Percentiles rank a stretch among this genome's conserved stretches.
Conservation (phyloP, 2,888 invertebrate species). For the Drosophila anomalata region DNA sequence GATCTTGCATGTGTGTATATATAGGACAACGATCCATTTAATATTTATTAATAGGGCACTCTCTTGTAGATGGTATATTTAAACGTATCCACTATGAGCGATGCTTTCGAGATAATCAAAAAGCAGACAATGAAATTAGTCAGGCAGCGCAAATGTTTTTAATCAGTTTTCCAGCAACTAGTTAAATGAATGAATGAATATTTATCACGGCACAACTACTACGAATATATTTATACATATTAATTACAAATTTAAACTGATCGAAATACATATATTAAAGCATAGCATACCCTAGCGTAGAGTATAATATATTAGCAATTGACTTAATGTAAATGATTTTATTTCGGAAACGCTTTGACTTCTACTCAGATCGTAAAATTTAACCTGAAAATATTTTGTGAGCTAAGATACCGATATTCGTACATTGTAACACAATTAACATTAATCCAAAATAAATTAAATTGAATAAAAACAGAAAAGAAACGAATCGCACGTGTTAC, state of each 20-base stretch:
- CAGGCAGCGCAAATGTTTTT: constrained; percentile 54
- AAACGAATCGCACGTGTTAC: constrained; percentile 66
- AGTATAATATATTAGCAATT: constrained; percentile 46
- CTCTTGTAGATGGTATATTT: constrained; percentile 34
- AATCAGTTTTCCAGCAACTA: constrained; percentile 58
- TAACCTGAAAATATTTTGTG: constrained; percentile 49
- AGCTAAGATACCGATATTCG: constrained; percentile 53
- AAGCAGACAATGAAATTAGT: constrained; percentile 69
- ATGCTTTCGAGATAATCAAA: constrained; percentile 72
- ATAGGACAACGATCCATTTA: constrained; percentile 31
- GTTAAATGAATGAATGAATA: constrained; percentile 65
- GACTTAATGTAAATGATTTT: constrained; percentile 46
- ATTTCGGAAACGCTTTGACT: constrained; percentile 59
- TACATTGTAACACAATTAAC: constrained; percentile 44
- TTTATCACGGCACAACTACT: constrained; percentile 44
- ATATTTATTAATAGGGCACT: constrained; percentile 56
- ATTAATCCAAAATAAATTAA: constrained; percentile 63
- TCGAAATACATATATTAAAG: constrained; percentile 34
- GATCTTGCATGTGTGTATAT: constrained; percentile 39
- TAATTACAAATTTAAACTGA: constrained; percentile 28
- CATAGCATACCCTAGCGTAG: constrained; percentile 35
- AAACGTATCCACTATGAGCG: constrained; percentile 49
- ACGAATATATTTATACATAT: constrained; percentile 31
- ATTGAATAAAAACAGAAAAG: constrained; percentile 53
- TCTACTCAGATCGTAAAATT: constrained; percentile 32